These are phyloP conservation scores for Callyntrura sp. DNA, from an alignment of 2,888 invertebrate species.

Conservation along the genomic window DNA sequence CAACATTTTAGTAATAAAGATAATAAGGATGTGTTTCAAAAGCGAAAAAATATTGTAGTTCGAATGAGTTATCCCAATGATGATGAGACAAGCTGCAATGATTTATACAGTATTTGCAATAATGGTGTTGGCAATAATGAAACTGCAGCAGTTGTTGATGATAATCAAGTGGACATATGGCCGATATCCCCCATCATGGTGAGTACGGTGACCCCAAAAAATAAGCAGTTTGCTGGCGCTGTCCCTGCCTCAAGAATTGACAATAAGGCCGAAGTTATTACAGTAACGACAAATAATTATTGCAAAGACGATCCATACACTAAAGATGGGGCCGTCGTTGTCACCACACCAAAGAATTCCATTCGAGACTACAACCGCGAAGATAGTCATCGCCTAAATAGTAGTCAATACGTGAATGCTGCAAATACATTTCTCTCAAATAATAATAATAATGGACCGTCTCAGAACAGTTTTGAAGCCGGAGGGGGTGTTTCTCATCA, in stretches of 20 bases:
- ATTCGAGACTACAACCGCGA: conserved; percentile 36
- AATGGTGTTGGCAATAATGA: conserved; percentile 58
- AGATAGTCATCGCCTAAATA: conserved; percentile 54
- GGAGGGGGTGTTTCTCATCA: conserved; percentile 65
- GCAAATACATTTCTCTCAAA: conserved; percentile 43
- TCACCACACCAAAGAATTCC: conserved; percentile 15
- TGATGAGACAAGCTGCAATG: conserved; percentile 65
- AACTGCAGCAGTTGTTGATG: conserved; percentile 57
- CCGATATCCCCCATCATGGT: conserved; percentile 73
- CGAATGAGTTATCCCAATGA: conserved; percentile 67
- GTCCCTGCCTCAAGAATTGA: conserved; percentile 41
- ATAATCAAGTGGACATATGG: conserved; percentile 64
- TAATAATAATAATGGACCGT: conserved; percentile 9
- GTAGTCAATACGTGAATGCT: conserved; percentile 40
- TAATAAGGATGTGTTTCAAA: conserved; percentile 65
- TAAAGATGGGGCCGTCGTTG: neutral
- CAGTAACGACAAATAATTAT: conserved; percentile 61
- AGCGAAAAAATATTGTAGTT: conserved; percentile 72
- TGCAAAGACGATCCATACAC: conserved; percentile 40
- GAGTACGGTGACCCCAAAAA: conserved; percentile 80
- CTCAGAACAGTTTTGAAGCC: conserved; percentile 41
- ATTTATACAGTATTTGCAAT: conserved; percentile 69
- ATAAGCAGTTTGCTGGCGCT: conserved; percentile 2
- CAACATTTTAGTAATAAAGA: conserved; percentile 48
- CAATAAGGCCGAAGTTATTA: conserved; percentile 56